Conservation (phyloP, 2,888 invertebrate species). For the Tenthredo livida region DNA sequence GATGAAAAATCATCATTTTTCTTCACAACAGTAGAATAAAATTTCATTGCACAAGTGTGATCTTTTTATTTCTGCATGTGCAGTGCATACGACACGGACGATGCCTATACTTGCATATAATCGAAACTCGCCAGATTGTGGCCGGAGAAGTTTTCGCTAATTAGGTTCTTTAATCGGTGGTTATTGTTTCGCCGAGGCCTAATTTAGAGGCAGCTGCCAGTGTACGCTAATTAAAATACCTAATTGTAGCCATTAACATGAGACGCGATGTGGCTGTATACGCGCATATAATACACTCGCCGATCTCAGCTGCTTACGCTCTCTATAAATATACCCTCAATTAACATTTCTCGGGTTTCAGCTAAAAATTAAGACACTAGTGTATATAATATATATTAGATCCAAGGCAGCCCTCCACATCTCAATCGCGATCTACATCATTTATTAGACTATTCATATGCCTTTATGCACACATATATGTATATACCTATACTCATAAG, state of each 20-base stretch:
- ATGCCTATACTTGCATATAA: neutral
- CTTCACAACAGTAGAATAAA: neutral
- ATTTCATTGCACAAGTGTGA: neutral
- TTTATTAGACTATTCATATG: neutral
- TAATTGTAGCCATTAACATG: constrained; percentile 78
- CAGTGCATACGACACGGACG: neutral
- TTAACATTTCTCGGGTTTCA: constrained; percentile 68
- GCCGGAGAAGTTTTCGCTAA: constrained; percentile 64
- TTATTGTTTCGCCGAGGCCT: constrained; percentile 76
- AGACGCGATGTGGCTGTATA: constrained; percentile 66
- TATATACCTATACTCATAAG: neutral
- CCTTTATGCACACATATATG: too few species aligned
- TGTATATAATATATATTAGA: neutral
- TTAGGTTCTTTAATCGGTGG: constrained; percentile 77
- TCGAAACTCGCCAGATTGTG: constrained; percentile 31
- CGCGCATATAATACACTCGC: constrained; percentile 45
- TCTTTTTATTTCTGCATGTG: neutral
- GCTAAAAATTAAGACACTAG: constrained; percentile 42
- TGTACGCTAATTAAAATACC: constrained; percentile 77
- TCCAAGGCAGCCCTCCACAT: constrained; percentile 41
- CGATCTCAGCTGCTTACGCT: constrained; percentile 57
- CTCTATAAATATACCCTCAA: constrained; percentile 69
- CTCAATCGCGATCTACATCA: constrained; percentile 36
- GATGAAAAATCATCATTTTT: neutral
- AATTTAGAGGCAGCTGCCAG: constrained; percentile 74